phyloP scores from a whole-genome alignment of 1,140 invertebrate species.

The Oreohelix idahoensis region DNA sequence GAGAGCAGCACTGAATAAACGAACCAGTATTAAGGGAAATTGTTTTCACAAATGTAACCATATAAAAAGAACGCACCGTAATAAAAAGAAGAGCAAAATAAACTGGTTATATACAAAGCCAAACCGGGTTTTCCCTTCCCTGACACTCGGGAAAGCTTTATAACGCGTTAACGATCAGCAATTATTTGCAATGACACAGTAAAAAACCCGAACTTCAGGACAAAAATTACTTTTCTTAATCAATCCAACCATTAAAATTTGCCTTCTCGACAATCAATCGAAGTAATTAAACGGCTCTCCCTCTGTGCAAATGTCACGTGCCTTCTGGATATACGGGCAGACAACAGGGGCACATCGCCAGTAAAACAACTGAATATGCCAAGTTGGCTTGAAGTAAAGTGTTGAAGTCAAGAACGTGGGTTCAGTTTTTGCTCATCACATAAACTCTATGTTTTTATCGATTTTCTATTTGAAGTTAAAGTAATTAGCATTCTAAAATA shows the following conservation, averaged over 20 bases:
- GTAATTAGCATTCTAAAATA: background rate
- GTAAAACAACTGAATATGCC: slow-evolving; percentile 5
- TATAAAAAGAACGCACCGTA: background rate
- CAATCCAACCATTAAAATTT: slow-evolving; percentile 24
- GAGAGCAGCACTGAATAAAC: no score
- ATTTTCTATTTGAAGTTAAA: background rate
- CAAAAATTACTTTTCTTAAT: slow-evolving; percentile 22
- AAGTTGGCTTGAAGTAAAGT: background rate
- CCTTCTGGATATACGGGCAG: slow-evolving; percentile 9
- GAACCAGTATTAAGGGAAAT: no score
- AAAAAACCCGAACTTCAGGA: background rate
- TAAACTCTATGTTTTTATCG: background rate
- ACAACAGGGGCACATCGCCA: background rate
- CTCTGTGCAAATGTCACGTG: background rate
- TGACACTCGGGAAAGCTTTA: background rate
- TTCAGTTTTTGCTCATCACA: background rate
- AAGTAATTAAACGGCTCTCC: slow-evolving; percentile 5
- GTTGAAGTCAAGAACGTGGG: background rate
- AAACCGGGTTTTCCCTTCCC: background rate
- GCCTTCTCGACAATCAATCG: slow-evolving; percentile 3
- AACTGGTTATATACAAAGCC: background rate
- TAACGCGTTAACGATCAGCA: background rate
- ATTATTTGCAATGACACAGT: slow-evolving; percentile 6
- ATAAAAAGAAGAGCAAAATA: background rate
- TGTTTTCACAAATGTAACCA: no score